Evolutionary conservation across 2,797 vertebrate species (phyloP).

Genomic region (Chelon auratus): DNA sequence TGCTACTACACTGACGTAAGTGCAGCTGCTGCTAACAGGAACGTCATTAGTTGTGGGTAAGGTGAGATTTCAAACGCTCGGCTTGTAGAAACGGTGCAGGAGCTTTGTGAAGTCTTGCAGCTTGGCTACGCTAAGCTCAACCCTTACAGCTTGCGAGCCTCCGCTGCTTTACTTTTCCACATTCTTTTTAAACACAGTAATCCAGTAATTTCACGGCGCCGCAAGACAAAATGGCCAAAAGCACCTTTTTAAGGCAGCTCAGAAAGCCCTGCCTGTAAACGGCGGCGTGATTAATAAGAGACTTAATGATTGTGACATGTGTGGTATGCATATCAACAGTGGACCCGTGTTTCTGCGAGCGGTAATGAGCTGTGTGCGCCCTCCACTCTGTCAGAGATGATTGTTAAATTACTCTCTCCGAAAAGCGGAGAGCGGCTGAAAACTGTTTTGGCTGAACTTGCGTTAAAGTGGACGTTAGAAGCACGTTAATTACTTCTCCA

Average conservation of each 20-base stretch:
- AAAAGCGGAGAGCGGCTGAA: neutral
- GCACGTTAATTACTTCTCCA: constrained; percentile 21
- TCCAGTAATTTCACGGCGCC: neutral
- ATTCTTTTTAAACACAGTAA: neutral
- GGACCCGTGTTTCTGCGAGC: constrained; percentile 5
- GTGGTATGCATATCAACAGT: constrained; percentile 11
- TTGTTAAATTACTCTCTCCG: constrained; percentile 4
- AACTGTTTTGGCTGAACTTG: constrained; percentile 6
- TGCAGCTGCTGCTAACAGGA: neutral
- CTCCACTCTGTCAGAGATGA: neutral
- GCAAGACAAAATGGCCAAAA: neutral
- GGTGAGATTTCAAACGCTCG: too few species aligned
- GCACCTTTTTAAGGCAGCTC: neutral
- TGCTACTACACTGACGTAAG: neutral
- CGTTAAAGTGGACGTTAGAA: constrained; percentile 14
- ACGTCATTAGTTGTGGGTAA: neutral
- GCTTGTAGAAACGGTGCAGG: too few species aligned
- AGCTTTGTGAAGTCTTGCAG: too few species aligned
- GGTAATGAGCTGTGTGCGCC: neutral
- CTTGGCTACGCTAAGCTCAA: too few species aligned
- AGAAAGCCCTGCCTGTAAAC: neutral
- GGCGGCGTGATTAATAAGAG: neutral
- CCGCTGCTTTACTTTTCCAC: neutral
- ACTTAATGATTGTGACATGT: constrained; percentile 6
- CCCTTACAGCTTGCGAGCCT: too few species aligned